Percentiles rank a stretch among this genome's conserved stretches.
phyloP scores from a whole-genome alignment of 1,140 invertebrate genomes.

The Grapholita molesta region DNA sequence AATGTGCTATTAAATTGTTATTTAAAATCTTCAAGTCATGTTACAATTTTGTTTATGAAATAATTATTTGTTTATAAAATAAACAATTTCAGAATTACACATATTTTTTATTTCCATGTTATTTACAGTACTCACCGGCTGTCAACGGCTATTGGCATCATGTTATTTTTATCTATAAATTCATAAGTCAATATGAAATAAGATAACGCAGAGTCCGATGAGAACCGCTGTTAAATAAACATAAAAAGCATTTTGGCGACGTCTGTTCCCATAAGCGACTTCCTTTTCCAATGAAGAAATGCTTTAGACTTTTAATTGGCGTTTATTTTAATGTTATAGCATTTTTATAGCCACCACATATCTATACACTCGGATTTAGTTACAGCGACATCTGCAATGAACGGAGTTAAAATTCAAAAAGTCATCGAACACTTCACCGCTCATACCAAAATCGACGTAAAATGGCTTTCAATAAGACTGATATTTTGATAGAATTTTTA shows the following conservation, averaged over 20 bases:
- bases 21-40: conserved; percentile 54
- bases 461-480: background rate
- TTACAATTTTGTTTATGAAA: conserved; percentile 62
- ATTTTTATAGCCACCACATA: conserved; percentile 1
- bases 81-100: conserved; percentile 50
- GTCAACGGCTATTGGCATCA: background rate
- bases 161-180: background rate
- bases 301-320: background rate
- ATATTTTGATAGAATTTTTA: background rate
- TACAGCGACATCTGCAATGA: background rate
- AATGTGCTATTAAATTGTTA: conserved; percentile 47
- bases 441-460: background rate
- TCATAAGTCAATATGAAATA: background rate
- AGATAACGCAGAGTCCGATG: background rate
- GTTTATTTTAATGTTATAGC: conserved; percentile 10
- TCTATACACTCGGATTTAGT: background rate
- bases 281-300: conserved; percentile 10
- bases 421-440: background rate
- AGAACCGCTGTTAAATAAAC: background rate
- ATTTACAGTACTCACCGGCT: background rate
- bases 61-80: conserved; percentile 66
- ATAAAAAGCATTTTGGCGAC: background rate
- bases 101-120: background rate
- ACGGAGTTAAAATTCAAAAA: background rate
- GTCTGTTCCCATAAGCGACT: background rate